phyloP scores from a whole-genome alignment of 2,797 vertebrate species.

The Arremon aurantiirostris region DNA sequence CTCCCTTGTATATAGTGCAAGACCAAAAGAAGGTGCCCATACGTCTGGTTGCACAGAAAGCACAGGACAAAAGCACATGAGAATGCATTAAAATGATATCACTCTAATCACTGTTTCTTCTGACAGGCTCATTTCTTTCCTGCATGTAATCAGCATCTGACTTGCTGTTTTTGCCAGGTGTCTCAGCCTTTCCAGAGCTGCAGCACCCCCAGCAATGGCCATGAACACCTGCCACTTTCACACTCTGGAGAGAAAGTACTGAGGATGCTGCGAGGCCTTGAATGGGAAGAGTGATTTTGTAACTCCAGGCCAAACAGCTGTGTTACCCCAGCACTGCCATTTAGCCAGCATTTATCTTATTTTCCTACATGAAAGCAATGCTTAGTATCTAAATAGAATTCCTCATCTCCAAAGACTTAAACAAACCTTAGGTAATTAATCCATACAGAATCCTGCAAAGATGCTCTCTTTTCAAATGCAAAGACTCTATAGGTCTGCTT shows the following conservation, averaged over 20 bases:
- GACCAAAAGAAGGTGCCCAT: background rate
- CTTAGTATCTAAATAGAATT: background rate
- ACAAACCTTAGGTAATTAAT: background rate
- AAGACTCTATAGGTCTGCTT: background rate
- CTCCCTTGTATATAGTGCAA: background rate
- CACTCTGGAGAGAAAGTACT: constrained; percentile 77
- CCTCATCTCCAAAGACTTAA: background rate
- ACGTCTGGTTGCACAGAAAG: background rate
- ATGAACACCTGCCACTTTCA: constrained; percentile 77
- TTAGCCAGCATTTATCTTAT: background rate
- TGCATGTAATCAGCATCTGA: background rate
- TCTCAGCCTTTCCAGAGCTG: constrained; percentile 58
- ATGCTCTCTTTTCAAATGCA: background rate
- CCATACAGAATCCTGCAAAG: background rate
- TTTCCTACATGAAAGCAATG: background rate
- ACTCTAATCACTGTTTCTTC: background rate
- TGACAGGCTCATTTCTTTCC: background rate
- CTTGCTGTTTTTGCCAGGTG: background rate
- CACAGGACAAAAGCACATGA: background rate
- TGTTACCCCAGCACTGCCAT: background rate
- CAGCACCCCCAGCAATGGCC: constrained; percentile 79
- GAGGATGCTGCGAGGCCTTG: constrained; percentile 28
- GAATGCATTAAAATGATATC: background rate
- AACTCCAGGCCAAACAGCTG: background rate
- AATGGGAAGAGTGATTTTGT: background rate